Percentiles rank a stretch among this genome's conserved stretches.
Conservation (phyloP, 2,888 invertebrate species). For the Erebia ligea region DNA sequence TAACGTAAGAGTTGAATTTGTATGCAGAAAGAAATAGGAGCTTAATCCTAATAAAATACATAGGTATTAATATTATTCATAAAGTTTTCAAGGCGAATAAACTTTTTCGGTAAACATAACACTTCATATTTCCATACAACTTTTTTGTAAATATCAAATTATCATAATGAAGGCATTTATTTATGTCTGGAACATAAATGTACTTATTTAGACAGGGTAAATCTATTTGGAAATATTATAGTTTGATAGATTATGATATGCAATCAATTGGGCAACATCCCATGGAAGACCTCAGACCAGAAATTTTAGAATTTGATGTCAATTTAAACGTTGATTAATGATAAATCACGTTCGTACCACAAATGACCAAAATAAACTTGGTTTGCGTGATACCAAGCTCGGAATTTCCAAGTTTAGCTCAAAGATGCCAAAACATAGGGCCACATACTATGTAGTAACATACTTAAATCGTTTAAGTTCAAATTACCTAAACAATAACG, state of each 20-base stretch:
- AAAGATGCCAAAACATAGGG: no score
- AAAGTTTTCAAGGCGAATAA: background rate
- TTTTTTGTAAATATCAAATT: background rate
- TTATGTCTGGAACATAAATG: no score
- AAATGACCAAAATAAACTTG: no score
- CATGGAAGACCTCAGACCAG: background rate
- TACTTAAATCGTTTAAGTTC: background rate
- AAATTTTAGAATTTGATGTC: background rate
- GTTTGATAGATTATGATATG: background rate
- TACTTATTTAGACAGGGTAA: no score
- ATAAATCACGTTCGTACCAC: background rate
- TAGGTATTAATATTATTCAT: background rate
- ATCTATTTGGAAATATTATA: background rate
- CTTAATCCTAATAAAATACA: no score
- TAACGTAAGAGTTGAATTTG: no score
- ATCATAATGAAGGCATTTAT: background rate
- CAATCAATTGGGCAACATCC: background rate
- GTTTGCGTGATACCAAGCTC: background rate
- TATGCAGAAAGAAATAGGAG: no score
- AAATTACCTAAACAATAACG: slow-evolving; percentile 3
- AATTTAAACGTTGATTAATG: background rate
- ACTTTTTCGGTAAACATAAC: background rate
- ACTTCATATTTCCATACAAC: background rate
- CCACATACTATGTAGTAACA: no score
- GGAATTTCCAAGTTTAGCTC: background rate